Percentiles rank a stretch among this genome's conserved stretches.
Evolutionary conservation across 2,113 vertebrate genomes (phyloP).

Genomic region (Callipepla squamata): DNA sequence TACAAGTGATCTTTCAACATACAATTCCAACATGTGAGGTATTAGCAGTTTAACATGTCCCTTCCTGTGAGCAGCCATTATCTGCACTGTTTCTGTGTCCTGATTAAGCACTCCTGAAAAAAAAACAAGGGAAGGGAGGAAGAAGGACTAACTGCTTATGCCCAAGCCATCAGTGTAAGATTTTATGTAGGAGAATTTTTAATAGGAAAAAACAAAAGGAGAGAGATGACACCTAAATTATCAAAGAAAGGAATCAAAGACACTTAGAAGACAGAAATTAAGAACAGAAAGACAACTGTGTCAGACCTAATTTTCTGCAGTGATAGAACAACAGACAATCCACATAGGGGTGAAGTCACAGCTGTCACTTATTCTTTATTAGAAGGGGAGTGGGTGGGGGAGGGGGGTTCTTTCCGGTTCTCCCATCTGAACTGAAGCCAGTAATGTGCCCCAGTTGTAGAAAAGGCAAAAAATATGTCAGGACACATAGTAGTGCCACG

Average conservation of each 20-base stretch:
- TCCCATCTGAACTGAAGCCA: not conserved
- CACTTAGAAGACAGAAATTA: not conserved
- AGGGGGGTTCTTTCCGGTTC: not conserved
- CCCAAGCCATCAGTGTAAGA: not conserved
- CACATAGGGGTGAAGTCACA: not conserved
- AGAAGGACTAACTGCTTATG: not conserved
- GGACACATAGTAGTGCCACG: not conserved
- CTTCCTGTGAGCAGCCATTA: not conserved
- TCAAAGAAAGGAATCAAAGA: not conserved
- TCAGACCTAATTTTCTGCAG: not conserved
- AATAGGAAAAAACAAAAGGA: not conserved
- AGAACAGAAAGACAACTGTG: not conserved
- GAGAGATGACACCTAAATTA: not conserved
- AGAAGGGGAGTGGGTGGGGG: not conserved
- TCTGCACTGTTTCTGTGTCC: not conserved
- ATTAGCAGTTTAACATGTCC: not conserved
- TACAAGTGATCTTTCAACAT: not conserved
- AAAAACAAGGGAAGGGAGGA: fast-evolving
- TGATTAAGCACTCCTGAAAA: not conserved
- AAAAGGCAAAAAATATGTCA: not conserved
- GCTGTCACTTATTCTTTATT: not conserved
- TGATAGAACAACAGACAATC: fast-evolving
- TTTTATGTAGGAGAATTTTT: not conserved
- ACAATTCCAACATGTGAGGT: not conserved
- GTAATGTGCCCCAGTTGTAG: not conserved